These are phyloP conservation scores for Orthosia gracilis DNA, from an alignment of 2,888 invertebrate species.

Conservation along the genomic window DNA sequence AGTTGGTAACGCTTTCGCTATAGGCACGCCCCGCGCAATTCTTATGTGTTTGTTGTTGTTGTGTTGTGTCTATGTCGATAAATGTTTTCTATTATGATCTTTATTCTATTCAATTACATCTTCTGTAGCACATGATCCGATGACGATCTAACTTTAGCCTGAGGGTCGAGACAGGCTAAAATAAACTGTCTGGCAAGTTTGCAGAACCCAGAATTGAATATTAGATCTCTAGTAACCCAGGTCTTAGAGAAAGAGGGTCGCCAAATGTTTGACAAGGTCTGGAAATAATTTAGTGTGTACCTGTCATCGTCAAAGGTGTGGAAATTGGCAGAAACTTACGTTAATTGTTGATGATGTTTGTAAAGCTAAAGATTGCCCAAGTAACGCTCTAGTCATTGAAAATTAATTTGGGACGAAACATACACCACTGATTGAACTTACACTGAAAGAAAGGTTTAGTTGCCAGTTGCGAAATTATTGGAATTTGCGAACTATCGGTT, in stretches of 20 bases:
- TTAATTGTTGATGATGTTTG: conserved; percentile 29
- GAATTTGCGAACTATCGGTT: too few species aligned
- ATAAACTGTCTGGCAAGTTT: conserved; percentile 28
- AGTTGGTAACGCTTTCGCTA: too few species aligned
- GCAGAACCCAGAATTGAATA: conserved; percentile 10
- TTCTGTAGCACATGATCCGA: neutral
- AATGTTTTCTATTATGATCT: too few species aligned
- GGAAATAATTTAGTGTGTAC: conserved; percentile 19
- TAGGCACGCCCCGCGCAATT: too few species aligned
- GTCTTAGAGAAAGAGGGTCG: neutral
- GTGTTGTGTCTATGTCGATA: too few species aligned
- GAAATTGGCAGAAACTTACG: neutral
- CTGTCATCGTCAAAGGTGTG: conserved; percentile 24
- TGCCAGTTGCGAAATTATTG: too few species aligned
- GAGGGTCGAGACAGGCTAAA: conserved; percentile 5
- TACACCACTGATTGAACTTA: neutral
- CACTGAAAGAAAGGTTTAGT: too few species aligned
- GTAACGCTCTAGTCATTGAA: neutral
- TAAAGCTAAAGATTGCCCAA: neutral
- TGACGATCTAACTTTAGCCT: neutral
- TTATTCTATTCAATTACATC: neutral
- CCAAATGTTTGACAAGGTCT: neutral
- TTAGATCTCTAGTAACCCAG: neutral
- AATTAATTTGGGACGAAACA: neutral
- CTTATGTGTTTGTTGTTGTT: too few species aligned